These are phyloP conservation scores for Trichopria drosophilae DNA, from an alignment of 2,888 invertebrate species.

Conservation along the genomic window DNA sequence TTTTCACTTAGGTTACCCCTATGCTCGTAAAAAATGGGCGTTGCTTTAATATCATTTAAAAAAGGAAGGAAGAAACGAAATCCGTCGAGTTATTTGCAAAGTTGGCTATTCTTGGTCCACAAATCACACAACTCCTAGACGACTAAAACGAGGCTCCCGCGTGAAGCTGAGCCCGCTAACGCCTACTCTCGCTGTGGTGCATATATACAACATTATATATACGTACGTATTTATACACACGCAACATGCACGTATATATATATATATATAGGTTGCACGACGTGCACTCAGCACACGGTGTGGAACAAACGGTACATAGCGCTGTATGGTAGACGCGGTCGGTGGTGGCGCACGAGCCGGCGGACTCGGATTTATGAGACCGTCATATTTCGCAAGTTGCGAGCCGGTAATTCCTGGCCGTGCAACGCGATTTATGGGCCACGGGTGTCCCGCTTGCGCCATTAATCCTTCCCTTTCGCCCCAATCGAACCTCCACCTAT, in stretches of 20 bases:
- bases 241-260: no score
- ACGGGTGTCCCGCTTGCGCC: slow-evolving; percentile 61
- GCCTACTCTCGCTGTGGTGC: no score
- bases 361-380: slow-evolving; percentile 62
- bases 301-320: no score
- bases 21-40: no score
- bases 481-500: slow-evolving; percentile 55
- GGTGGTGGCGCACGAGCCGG: slow-evolving; percentile 55
- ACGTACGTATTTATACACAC: no score
- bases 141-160: slow-evolving; percentile 11
- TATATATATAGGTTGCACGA: no score
- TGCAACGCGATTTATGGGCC: slow-evolving; percentile 61
- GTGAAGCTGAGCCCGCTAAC: no score
- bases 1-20: no score
- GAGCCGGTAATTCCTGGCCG: slow-evolving; percentile 65
- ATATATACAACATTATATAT: no score
- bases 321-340: slow-evolving; percentile 48
- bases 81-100: not conserved
- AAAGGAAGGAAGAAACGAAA: not conserved
- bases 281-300: no score
- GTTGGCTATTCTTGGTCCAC: not conserved
- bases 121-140: slow-evolving; percentile 14
- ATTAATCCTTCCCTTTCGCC: slow-evolving; percentile 58
- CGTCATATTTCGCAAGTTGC: slow-evolving; percentile 66
- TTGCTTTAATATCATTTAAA: slow-evolving; percentile 8